Conservation (phyloP, 2,888 invertebrate genomes). For the Pedicia rivosa region DNA sequence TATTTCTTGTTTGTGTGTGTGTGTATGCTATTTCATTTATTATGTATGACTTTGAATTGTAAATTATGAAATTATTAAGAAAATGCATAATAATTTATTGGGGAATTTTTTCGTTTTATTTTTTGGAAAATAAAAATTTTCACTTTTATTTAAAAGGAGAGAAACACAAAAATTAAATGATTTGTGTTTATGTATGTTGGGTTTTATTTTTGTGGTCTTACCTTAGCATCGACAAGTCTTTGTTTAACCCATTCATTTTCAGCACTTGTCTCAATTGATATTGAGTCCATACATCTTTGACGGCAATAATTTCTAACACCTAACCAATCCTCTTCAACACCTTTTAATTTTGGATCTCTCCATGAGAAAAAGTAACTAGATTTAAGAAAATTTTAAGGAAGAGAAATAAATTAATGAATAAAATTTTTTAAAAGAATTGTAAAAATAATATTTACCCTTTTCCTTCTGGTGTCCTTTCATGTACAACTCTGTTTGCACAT, state of each 20-base stretch:
- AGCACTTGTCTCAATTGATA: slow-evolving; percentile 67
- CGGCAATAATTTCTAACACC: slow-evolving; percentile 74
- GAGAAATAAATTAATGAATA: background rate
- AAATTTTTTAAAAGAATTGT: background rate
- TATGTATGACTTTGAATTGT: no score
- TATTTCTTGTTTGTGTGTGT: no score
- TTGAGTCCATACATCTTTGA: slow-evolving; percentile 78
- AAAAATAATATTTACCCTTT: slow-evolving; percentile 31
- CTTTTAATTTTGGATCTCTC: slow-evolving; percentile 58
- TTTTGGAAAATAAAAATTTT: no score
- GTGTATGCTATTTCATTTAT: no score
- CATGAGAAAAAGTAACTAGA: slow-evolving; percentile 79
- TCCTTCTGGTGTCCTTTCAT: slow-evolving; percentile 57
- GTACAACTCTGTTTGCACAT: slow-evolving; percentile 57
- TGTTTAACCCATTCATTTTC: slow-evolving; percentile 81
- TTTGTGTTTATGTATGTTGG: no score
- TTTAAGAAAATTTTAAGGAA: slow-evolving; percentile 7
- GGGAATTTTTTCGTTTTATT: no score
- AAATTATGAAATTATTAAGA: no score
- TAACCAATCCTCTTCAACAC: slow-evolving; percentile 70
- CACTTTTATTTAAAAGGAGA: no score
- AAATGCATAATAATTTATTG: no score
- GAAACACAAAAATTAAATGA: no score
- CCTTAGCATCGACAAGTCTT: slow-evolving; percentile 59
- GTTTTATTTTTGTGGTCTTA: slow-evolving; percentile 35